Evolutionary conservation across 2,888 invertebrate species (phyloP).

Genomic region (Cloeon dipterum): DNA sequence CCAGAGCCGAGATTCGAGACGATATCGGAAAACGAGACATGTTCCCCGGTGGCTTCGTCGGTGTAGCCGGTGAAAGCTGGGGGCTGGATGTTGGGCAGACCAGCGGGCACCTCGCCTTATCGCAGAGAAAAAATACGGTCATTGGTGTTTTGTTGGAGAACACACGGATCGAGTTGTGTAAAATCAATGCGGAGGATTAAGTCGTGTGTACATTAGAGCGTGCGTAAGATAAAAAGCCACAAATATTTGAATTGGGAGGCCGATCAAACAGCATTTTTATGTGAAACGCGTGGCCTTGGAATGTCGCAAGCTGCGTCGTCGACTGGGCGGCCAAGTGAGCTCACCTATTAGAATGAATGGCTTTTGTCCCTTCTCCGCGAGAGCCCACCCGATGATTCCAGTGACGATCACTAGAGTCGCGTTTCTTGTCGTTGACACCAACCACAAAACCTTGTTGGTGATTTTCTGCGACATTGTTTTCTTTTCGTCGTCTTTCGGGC

Average conservation of each 20-base stretch:
- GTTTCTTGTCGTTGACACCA: conserved; percentile 59
- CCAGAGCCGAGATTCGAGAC: conserved; percentile 61
- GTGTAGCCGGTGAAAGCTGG: conserved; percentile 39
- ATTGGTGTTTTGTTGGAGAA: no score
- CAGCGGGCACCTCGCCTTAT: conserved; percentile 47
- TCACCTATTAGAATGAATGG: conserved; percentile 48
- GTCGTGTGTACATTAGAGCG: no score
- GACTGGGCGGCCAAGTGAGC: no score
- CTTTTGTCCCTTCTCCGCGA: conserved; percentile 23
- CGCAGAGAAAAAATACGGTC: neutral
- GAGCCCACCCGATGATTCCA: conserved; percentile 42
- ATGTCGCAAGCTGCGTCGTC: neutral
- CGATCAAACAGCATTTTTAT: neutral
- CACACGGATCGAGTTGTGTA: no score
- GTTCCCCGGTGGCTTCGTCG: conserved; percentile 29
- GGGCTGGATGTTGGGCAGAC: conserved; percentile 37
- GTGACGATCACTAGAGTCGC: conserved; percentile 60
- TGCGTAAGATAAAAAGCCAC: no score
- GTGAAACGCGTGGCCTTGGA: neutral
- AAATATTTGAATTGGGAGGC: neutral
- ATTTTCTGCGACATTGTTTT: conserved; percentile 30
- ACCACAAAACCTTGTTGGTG: conserved; percentile 44
- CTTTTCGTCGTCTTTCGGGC: conserved; percentile 25
- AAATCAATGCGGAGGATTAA: no score
- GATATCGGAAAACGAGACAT: conserved; percentile 38